Base-by-base conservation (phyloP, 2,797 vertebrate species). In the Xiphorhynchus erythropygius region DNA sequence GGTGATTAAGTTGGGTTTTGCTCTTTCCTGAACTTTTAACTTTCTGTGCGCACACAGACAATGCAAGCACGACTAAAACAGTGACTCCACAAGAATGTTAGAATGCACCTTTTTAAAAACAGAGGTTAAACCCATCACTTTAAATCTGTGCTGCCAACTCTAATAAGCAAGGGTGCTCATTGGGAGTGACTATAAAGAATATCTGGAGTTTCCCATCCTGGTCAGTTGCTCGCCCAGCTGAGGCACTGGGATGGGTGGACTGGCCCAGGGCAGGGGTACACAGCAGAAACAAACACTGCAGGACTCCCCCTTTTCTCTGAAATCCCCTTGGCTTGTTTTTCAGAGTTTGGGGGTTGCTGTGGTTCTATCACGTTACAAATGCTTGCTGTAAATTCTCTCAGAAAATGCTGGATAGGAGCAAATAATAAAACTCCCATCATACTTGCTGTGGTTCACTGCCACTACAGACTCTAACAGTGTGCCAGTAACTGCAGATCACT, bases 161-260 rank as follows among this genome's bases (percentile, higher is more conserved):
- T 22, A 68, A 47, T 30, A 71, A 55, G 27, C 28, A 73, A 60
- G 3, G 28, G 4, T 74, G 39, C 32, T 64, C 37, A 14, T 32
- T 73, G 28, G 41, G 37, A 73, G 9, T 49, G 24, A 28, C 33
- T 62, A 0, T 22, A 60, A 65, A 74, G 33, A 85, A 8, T 16
- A 10, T 35, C 16, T 64, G 32, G 44, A 42, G 50, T 56, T 69
- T 70, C 17, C 33, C 0, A 0, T 33, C 16, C 49, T 37, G 3
- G 0, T 17, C 3, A 7, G 28, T 42, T 11, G 1, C 49, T 86
- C 2, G 3, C 24, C 27, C 27, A 16, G 10, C 46, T n/a, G n/a
- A n/a, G n/a, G n/a, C n/a, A n/a, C n/a, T 69, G 80, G 7, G 16
- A 8, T 37, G 14, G 19, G 8, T 16, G 28, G 14, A 11, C 30